Base-by-base conservation (phyloP, 2,113 vertebrate genomes). In the Notothenia coriiceps region DNA sequence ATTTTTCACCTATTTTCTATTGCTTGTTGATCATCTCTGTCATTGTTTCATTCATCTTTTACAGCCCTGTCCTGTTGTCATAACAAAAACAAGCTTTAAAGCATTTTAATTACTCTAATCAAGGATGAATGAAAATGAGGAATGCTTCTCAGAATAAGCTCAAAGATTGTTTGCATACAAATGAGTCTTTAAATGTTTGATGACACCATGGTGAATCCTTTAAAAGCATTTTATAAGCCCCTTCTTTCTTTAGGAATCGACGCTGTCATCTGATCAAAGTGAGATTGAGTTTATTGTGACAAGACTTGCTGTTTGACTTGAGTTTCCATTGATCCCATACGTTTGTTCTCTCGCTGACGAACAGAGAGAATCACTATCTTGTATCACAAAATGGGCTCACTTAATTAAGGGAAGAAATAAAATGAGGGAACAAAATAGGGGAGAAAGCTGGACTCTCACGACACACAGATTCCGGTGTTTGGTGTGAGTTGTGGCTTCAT, bases 211-310 rank as follows among this genome's bases (percentile, higher is more conserved):
- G 47, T 22, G 33, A 35, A 1, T 20, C 61, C 15, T 61, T 49
- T 77, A 4, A 63, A 71, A 54, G 1, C 18, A 4, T 56, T 62
- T 61, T 50, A 43, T 71, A 52, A 46, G 13, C 3, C 0, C 43
- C 13, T 33, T 40, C 33, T 6, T 60, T 52, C 67, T 76, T 22
- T 14, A 56, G 55, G 51, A 18, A 74, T 76, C 33, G 44, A 20
- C 47, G 46, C 55, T 67, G 75, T 70, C 29, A 17, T 52, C n/a
- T 61, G 51, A 22, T 72, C 43, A 69, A 71, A 78, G 65, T 11
- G 2, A 66, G 8, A 56, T 62, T 40, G 40, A 43, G n/a, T 70
- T 69, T 51, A 33, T 7, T 18, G n/a, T 44, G 14, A n/a, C n/a
- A 70, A 47, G 18, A 17, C 60, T 33, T 61, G 43, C 5, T 5